Base-by-base conservation (phyloP, 2,888 invertebrate genomes). In the Steinernema hermaphroditum region DNA sequence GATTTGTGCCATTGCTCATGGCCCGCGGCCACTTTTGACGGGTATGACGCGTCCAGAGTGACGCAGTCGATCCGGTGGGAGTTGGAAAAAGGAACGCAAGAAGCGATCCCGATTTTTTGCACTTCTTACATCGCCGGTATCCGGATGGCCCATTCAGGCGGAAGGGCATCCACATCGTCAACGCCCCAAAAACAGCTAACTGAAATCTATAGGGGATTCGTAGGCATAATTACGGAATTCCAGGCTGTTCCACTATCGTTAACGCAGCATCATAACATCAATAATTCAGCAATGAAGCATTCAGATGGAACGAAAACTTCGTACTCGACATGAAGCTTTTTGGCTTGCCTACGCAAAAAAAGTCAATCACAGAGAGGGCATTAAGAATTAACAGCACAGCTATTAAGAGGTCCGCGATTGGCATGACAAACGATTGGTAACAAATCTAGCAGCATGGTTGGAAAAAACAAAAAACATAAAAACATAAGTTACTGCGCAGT, bases 1-100 rank as follows among this genome's bases (percentile, higher is more conserved):
- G 62, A 62, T 62, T 62, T 62, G 62, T 62, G 62, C 62, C 62
- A n/a, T 24, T 29, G 62, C 32, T 32, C 29, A 62, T 29, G 32
- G 19, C 62, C 29, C 4, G 12, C 12, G 29, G 12, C 2, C 62
- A 29, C 62, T 29, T 62, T 9, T 19, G 24, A 54, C 19, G 22
- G 16, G 32, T 32, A 29, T 29, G 62, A 54, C 54, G 54, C 54
- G 62, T 62, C 16, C 12, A 12, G 19, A 62, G 62, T 62, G 62
- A 62, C 62, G 62, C 32, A 54, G 14, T 14, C 9, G 32, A 29
- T 1, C 62, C 62, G 29, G 6, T 62, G 62, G 62, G 62, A 62
- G 34, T 62, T 62, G 32, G 16, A n/a, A 16, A 4, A 32, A 8
- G 27, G 24, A 12, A 24, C 19, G 24, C 19, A 50, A 22, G 24